phyloP scores from a whole-genome alignment of 2,113 vertebrate species.

The Oostethus manadensis region DNA sequence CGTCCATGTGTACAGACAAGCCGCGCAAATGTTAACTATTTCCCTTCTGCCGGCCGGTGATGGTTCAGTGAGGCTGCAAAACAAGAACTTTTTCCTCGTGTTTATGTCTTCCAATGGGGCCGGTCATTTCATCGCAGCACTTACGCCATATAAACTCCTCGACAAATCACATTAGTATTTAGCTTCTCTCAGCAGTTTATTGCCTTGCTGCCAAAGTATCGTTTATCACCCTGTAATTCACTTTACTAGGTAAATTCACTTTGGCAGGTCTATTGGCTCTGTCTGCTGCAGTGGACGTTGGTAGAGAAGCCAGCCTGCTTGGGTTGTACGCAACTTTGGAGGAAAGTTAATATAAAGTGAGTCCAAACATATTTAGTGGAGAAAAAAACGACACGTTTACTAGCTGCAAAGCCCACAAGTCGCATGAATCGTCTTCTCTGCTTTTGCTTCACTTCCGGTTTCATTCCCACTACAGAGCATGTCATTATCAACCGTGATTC shows the following conservation, averaged over 20 bases:
- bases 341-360: background rate
- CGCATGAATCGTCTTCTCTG: background rate
- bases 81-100: constrained; percentile 51
- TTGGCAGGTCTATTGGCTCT: constrained; percentile 54
- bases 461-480: constrained; percentile 39
- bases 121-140: constrained; percentile 75
- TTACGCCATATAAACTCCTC: constrained; percentile 73
- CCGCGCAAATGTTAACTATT: constrained; percentile 41
- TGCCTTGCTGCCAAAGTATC: constrained; percentile 68
- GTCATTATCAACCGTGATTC: constrained; percentile 57
- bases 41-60: constrained; percentile 40
- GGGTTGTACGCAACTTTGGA: constrained; percentile 26
- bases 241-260: constrained; percentile 67
- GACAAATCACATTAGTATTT: constrained; percentile 73
- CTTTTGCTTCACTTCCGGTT: constrained; percentile 19
- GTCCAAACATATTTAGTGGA: background rate
- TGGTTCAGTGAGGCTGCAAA: constrained; percentile 51
- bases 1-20: constrained; percentile 6
- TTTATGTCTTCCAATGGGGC: constrained; percentile 65
- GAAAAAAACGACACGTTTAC: constrained; percentile 1
- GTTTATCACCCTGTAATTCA: constrained; percentile 71
- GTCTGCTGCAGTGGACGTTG: constrained; percentile 36
- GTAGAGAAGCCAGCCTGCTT: constrained; percentile 29
- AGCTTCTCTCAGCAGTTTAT: constrained; percentile 73
- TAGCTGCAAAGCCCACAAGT: constrained; percentile 2